These are phyloP conservation scores for Listronotus oregonensis DNA, from an alignment of 1,140 invertebrate species.

Conservation along the genomic window DNA sequence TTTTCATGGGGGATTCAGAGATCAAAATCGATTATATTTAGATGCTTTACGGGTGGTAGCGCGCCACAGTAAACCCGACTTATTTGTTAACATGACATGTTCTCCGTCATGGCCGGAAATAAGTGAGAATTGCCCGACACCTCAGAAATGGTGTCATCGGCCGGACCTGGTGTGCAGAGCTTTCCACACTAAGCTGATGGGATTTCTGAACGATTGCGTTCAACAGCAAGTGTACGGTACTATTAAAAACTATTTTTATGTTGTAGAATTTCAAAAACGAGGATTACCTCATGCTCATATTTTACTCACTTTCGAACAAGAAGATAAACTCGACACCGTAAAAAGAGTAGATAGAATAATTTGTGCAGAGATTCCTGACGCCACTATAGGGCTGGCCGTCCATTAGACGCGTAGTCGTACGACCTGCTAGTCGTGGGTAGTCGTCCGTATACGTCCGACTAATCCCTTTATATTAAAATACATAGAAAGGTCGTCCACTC, in stretches of 20 bases:
- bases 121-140: too few relatives aligned
- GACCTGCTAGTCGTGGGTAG: too few relatives aligned
- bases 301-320: background rate
- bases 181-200: slow-evolving; percentile 19
- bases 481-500: background rate
- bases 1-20: too few relatives aligned
- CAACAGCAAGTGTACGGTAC: background rate
- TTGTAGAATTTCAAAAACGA: slow-evolving; percentile 23
- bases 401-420: too few relatives aligned
- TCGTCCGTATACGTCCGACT: too few relatives aligned
- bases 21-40: slow-evolving; percentile 12
- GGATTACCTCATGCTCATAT: slow-evolving; percentile 14
- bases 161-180: slow-evolving; percentile 25
- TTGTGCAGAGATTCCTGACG: background rate
- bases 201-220: slow-evolving; percentile 11
- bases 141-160: slow-evolving; percentile 14
- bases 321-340: slow-evolving; percentile 2
- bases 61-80: slow-evolving; percentile 20
- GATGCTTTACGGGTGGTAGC: slow-evolving; percentile 19
- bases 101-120: slow-evolving; percentile 23
- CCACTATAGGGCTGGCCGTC: background rate
- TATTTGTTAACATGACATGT: slow-evolving; percentile 23
- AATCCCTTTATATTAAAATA: too few relatives aligned
- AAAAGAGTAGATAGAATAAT: background rate
- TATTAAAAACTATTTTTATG: slow-evolving; percentile 16